Conservation (phyloP, 53 echinoderm and acorn worm species). For the Antedon mediterranea region DNA sequence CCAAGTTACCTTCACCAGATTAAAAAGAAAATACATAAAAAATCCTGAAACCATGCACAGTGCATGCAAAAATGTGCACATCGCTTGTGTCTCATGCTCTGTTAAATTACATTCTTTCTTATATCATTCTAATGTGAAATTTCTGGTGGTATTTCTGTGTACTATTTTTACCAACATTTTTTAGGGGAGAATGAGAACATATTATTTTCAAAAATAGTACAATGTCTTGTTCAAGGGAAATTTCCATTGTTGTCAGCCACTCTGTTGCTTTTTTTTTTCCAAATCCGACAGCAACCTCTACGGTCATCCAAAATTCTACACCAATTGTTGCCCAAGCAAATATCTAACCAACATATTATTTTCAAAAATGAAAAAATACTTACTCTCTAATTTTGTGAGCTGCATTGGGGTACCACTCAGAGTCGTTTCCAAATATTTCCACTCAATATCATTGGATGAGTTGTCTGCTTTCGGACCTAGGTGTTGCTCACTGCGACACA, state of each 20-base stretch:
- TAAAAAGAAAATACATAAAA: too few relatives aligned
- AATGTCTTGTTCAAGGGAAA: constrained; percentile 56
- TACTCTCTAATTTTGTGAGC: not conserved
- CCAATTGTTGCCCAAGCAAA: constrained; percentile 37
- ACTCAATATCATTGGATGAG: not conserved
- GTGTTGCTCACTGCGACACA: constrained; percentile 23
- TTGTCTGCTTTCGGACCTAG: not conserved
- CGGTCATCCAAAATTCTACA: constrained; percentile 48
- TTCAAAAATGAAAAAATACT: not conserved
- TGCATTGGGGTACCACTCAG: not conserved
- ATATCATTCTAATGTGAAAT: too few relatives aligned
- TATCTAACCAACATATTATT: constrained; percentile 65
- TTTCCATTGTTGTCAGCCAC: constrained; percentile 56
- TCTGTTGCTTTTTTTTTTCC: constrained; percentile 58
- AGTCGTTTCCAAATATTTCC: not conserved
- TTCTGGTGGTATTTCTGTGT: too few relatives aligned
- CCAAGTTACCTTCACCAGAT: too few relatives aligned
- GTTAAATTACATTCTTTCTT: too few relatives aligned
- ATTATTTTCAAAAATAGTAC: too few relatives aligned
- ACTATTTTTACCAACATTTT: too few relatives aligned
- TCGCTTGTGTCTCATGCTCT: too few relatives aligned
- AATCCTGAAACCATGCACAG: too few relatives aligned
- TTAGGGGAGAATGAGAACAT: too few relatives aligned
- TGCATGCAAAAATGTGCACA: too few relatives aligned
- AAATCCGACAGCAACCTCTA: constrained; percentile 58